Evolutionary conservation across 1,140 invertebrate species (phyloP), one percentile per base, ranked within the genome.

Genomic region (Gryllus bimaculatus): DNA sequence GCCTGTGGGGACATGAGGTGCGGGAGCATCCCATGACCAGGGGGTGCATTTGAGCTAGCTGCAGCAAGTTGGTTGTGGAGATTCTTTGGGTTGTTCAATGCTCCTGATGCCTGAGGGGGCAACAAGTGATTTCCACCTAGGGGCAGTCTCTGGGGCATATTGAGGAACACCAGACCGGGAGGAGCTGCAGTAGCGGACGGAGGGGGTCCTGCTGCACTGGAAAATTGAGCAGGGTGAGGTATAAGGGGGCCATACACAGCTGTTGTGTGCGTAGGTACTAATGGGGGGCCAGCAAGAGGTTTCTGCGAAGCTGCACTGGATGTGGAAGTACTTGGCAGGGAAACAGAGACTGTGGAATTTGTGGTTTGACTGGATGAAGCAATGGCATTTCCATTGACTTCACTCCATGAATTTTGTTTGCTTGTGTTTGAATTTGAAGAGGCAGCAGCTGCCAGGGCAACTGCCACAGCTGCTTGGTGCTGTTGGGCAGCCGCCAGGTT

Each of bases 21-120:
- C 82, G 87, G 83, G 85, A 87, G 86, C 79, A 86, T 84, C 78
- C 83, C 86, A 80, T 86, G 88, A 80, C 83, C 85, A 79, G 81
- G 82, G 39, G 83, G 88, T 77, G 84, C 84, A 6, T 86, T 87
- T 18, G 89, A 81, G 12, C 85, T 48, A 48, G 47, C 76, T 48
- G 76, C 8, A 0, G 76, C 18, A 48, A 77, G 48, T 49, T 86
- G 86, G 54, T 86, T 85, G 48, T 87, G 81, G n/a, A 87, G 82
- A 77, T 47, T 77, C 47, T 47, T 48, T 47, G 75, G 39, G 13
- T 13, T 47, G 48, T 18, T 15, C 26, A 76, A 47, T 20, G 47
- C 76, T 21, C 86, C 83, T 0, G 86, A 84, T 8, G 82, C 81
- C 20, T 80, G 82, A 66, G 81, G 78, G 20, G 73, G 83, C 47